Evolutionary conservation across 2,888 invertebrate species (phyloP), one percentile per base, ranked within the genome.

Genomic region (Epistrophella euchroma): DNA sequence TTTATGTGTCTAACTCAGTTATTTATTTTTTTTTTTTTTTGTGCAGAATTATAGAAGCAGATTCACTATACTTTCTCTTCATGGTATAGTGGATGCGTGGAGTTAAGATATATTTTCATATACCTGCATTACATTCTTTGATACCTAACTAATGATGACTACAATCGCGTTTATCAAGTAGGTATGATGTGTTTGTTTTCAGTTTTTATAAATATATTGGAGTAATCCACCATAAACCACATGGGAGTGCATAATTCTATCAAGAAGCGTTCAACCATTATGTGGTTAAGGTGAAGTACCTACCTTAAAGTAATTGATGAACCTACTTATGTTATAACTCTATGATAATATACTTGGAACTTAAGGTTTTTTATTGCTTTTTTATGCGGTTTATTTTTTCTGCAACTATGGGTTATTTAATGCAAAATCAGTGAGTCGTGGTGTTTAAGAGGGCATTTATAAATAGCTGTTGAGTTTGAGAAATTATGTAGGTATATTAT

Each of bases 261-360:
- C 50, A 22, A 71, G 75, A 72, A 35, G 84, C 75, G 64, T 66
- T 80, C 80, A 75, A 80, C 71, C 75, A 68, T 60, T 83, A 60
- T 60, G 84, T 37, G 80, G 74, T 71, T 56, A 22, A 75, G 71
- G 71, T 76, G 45, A 52, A 72, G 70, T 79, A 78, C 22, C 45
- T 74, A 58, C 32, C 32, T 47, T 17, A 5, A 32, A 13, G 32
- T 66, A 60, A 60, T 60, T 60, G 60, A 60, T 40, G 60, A 19
- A 22, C 37, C 37, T 19, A 40, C 17, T 56, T 17, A 17, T 56
- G 15, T 5, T 3, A 17, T 40, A 15, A 5, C 6, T n/a, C n/a
- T 43, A 7, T 52, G 3, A 32, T 11, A 17, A 32, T 5, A 11
- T 56, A 56, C 32, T 25, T 10, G 10, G 25, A 45, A 13, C n/a